Evolutionary conservation across 2,113 vertebrate genomes (phyloP), one percentile per base, ranked within the genome.

Genomic region (Ctenomys sociabilis): DNA sequence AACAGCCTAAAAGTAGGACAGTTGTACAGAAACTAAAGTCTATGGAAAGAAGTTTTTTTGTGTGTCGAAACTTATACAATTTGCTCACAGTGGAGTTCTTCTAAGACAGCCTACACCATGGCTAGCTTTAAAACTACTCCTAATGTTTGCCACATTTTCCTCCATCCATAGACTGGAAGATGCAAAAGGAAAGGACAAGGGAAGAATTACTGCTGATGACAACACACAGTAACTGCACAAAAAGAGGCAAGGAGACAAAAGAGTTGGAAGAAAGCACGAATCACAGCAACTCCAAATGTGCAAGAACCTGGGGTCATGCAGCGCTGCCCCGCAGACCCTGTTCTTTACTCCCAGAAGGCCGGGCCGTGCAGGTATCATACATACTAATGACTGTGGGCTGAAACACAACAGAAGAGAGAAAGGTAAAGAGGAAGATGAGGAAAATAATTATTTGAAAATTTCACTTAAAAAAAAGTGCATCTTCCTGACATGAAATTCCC

Each of bases 101-200:
- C 77, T 0, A 13, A 40, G 81, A 7, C 7, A 1, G 40, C 49
- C 28, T 32, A 16, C 11, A 32, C 32, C 77, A 72, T 73, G 45
- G 59, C n/a, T 88, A 88, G 45, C 54, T 92, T 75, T 64, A 59
- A 97, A 92, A 49, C 54, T 40, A 84, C 21, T 59, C 88, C 85
- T 49, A n/a, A 73, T 26, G 28, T 85, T 92, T 54, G 32, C 26
- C 66, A 49, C 85, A 3, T 91, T 94, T 86, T 19, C 61, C 45
- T 94, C 88, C 16, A 4, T 66, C 66, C 40, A 63, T 54, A 85
- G 35, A 88, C 13, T 17, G 9, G 83, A 91, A 95, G 63, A 82
- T 77, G 54, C 40, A 75, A 73, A 81, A 35, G 63, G 64, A 59
- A 88, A 93, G 17, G 40, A 28, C 4, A 43, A 6, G 17, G 24